Evolutionary conservation across 1,140 invertebrate genomes (phyloP).

Genomic region (Lysiphlebus fabarum): DNA sequence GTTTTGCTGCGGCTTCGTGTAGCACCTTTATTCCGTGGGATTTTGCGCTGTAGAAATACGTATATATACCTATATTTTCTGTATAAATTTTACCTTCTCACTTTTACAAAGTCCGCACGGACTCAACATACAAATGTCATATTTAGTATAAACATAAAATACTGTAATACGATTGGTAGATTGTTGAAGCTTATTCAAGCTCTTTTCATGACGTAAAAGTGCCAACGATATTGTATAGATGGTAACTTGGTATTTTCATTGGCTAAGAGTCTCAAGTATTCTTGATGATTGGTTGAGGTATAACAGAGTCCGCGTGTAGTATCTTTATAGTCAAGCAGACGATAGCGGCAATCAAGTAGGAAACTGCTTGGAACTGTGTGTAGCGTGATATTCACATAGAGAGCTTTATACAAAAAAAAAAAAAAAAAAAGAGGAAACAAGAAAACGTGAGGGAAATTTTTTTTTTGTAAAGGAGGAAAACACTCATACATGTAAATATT

Average conservation of each 20-base stretch:
- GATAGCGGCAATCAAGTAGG: constrained; percentile 58
- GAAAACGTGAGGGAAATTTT: not conserved
- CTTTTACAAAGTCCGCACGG: constrained; percentile 43
- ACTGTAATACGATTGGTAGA: constrained; percentile 38
- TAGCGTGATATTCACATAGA: constrained; percentile 53
- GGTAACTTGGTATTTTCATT: constrained; percentile 22
- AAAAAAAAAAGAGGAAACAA: not conserved
- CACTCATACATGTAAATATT: constrained; percentile 35
- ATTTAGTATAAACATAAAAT: constrained; percentile 29
- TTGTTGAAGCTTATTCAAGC: constrained; percentile 35
- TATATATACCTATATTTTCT: too few relatives aligned
- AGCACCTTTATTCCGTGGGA: constrained; percentile 54
- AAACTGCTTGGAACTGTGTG: constrained; percentile 57
- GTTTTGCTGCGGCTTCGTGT: constrained; percentile 57
- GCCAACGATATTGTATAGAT: not conserved
- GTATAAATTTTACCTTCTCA: too few relatives aligned
- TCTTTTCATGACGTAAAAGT: constrained; percentile 29
- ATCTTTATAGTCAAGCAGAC: constrained; percentile 39
- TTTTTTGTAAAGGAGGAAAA: constrained; percentile 27
- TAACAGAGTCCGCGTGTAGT: constrained; percentile 44
- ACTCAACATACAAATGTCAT: constrained; percentile 30
- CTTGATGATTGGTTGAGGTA: constrained; percentile 36
- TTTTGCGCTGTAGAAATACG: constrained; percentile 21
- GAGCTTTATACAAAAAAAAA: not conserved
- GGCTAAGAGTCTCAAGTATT: constrained; percentile 31